Conservation (phyloP, 1,140 invertebrate species). For the Drosophila pandora region DNA sequence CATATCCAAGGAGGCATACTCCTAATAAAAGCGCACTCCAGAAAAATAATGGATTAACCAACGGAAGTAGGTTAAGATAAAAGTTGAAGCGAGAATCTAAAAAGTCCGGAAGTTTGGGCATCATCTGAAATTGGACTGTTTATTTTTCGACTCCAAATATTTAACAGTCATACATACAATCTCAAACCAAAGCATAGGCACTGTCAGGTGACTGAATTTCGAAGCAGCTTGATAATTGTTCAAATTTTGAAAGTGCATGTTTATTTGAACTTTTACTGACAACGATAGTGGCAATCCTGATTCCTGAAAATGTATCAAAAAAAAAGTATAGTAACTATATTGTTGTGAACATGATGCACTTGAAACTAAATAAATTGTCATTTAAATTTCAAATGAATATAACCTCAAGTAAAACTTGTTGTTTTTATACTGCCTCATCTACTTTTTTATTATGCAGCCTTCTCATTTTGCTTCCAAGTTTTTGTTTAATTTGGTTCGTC, state of each 20-base stretch:
- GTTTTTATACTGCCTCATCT: not conserved
- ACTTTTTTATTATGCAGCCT: not conserved
- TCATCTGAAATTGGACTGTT: conserved; percentile 85
- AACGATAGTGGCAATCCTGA: conserved; percentile 91
- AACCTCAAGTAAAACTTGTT: too few relatives aligned
- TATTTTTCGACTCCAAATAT: not conserved
- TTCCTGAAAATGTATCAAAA: conserved; percentile 83
- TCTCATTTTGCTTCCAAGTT: conserved; percentile 1
- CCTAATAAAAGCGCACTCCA: conserved; percentile 87
- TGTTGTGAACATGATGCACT: not conserved
- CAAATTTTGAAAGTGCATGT: conserved; percentile 90
- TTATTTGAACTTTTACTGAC: conserved; percentile 92
- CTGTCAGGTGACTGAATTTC: conserved; percentile 87
- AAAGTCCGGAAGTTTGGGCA: conserved; percentile 87
- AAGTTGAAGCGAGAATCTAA: conserved; percentile 88
- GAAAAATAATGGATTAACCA: conserved; percentile 85
- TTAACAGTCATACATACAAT: conserved; percentile 87
- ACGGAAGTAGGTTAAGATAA: conserved; percentile 89
- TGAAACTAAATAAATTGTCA: not conserved
- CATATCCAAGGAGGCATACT: conserved; percentile 84
- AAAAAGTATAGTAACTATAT: not conserved
- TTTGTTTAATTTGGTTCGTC: not conserved
- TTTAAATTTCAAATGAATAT: not conserved
- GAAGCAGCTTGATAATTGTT: conserved; percentile 86
- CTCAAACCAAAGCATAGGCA: conserved; percentile 93